Evolutionary conservation across 2,797 vertebrate genomes (phyloP), one percentile per base, ranked within the genome.

Genomic region (Epinephelus malabaricus): DNA sequence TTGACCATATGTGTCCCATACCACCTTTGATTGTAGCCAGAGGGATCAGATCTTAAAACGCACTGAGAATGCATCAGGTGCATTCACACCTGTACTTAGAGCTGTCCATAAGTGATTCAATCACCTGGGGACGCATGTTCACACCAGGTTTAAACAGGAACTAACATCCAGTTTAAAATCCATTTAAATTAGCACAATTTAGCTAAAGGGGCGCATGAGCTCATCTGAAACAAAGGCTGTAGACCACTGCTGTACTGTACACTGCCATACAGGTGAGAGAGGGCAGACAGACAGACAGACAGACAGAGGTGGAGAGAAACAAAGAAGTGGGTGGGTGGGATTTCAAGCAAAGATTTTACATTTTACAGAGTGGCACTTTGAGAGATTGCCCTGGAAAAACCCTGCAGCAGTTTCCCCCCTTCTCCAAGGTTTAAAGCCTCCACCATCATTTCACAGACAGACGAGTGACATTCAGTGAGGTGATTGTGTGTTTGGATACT

Each of bases 381-480:
- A 92, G 87, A 92, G 90, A 93, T 94, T 92, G 91, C 87, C 90
- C 82, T 82, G 79, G 49, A 85, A 89, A 92, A 86, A 76, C 73
- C 85, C 86, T 73, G 80, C 75, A 84, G 89, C 85, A 76, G 59
- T 75, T 49, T 2, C 58, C 69, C 68, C 14, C 60, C 15, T 60
- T 50, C 54, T 76, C 60, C 34, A 19, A 81, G 71, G 73, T 88
- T 87, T 88, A 88, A 91, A 88, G 82, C 82, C 60, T 66, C 64
- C 61, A 70, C 79, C 82, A 50, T 89, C 80, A 83, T 79, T 79
- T 81, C 70, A 67, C 73, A 90, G 79, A 75, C 79, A 69, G 82
- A 74, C 45, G n/a, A 76, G 47, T 83, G 70, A 88, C 84, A 85
- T 72, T 87, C 79, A 61, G 23, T 21, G 82, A 79, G 77, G 78